Base-by-base conservation (phyloP, 2,797 vertebrate species). In the Scleropages formosus region DNA sequence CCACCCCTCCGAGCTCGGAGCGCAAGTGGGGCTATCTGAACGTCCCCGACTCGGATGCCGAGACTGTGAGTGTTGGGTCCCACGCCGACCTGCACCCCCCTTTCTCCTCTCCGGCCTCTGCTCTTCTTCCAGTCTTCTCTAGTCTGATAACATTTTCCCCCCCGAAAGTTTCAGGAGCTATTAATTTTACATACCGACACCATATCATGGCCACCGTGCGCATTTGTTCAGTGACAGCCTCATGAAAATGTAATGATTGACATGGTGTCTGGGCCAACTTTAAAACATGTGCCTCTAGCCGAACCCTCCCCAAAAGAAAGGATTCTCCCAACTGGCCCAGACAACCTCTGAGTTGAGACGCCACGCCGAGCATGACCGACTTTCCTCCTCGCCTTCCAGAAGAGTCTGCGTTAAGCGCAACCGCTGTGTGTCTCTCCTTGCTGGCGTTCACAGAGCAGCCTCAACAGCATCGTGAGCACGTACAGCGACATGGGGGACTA, bases 401-500 rank as follows among this genome's bases (percentile, higher is more conserved):
- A 72, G 47, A 75, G 7, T 68, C 27, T 61, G 9, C 44, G 15
- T 47, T 18, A 16, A 13, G 39, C 72, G 62, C 66, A 18, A 22
- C 59, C 13, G 59, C 69, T 60, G 75, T 68, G 76, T 79, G 16
- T 39, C 51, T 61, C 58, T 26, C 11, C 3, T 15, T 80, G 22
- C 58, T 61, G 73, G 24, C 39, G 20, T n/a, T 85, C 89, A 64
- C 90, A 99, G 97, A 95, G 93, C n/a, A 99, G 97, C 84, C 94
- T 99, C 78, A 97, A 95, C 89, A 99, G 97, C 87, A 95, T 94
- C 94, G 92, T 93, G 90, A 98, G 96, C 78, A 93, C 97, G 77
- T 98, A 98, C 82, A 99, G 97, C 82, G 97, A 99, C 90, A 96
- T 95, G 0, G 96, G 97, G 81, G 96, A 98, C 93, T 98, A 97